phyloP scores from a whole-genome alignment of 2,797 vertebrate species.

The Hydrophis major region DNA sequence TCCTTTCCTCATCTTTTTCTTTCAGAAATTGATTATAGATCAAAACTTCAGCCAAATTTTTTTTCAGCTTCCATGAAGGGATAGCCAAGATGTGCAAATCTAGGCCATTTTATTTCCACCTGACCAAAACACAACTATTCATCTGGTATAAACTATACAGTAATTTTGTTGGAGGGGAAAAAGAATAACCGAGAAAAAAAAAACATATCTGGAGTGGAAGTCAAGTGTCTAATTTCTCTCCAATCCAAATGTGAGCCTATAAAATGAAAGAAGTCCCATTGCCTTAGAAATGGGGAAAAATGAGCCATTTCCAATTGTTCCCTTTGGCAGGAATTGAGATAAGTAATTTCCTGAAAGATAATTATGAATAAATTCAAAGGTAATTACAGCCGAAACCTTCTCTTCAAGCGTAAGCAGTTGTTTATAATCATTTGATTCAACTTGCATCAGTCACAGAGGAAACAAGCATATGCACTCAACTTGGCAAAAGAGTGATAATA shows the following conservation, averaged over 20 bases:
- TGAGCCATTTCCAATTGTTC: constrained; percentile 41
- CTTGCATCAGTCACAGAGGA: constrained; percentile 46
- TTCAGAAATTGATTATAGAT: neutral
- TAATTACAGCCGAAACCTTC: constrained; percentile 42
- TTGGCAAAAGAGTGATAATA: constrained; percentile 45
- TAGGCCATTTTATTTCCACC: constrained; percentile 4
- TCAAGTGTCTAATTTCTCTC: constrained; percentile 24
- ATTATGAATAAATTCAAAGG: constrained; percentile 45
- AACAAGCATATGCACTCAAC: constrained; percentile 56
- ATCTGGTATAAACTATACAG: neutral
- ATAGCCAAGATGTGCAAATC: neutral
- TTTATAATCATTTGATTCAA: constrained; percentile 43
- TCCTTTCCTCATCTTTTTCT: neutral
- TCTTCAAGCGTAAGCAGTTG: constrained; percentile 40
- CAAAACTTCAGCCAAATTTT: neutral
- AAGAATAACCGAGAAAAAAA: neutral
- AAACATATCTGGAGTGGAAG: constrained; percentile 1
- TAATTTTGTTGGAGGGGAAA: neutral
- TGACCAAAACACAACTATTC: constrained; percentile 9
- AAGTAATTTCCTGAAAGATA: constrained; percentile 33
- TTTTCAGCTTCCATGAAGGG: neutral
- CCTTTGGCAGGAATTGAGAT: constrained; percentile 40
- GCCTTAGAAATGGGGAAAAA: constrained; percentile 30
- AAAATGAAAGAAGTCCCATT: constrained; percentile 27
- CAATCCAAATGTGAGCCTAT: neutral